Conservation (phyloP, 1,140 invertebrate genomes). For the Pogonognathellus flavescens region DNA sequence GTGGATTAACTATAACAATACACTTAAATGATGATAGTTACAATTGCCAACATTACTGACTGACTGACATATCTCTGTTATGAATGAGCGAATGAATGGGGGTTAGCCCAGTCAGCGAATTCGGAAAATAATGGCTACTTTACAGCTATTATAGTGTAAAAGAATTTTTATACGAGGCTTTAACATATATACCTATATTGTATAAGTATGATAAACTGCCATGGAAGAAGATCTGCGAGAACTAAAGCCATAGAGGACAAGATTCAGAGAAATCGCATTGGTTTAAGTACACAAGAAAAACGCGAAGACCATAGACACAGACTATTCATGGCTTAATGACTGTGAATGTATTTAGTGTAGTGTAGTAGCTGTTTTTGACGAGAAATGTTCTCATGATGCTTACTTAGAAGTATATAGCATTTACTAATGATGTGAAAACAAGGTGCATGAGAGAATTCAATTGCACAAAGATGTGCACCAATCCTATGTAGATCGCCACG, state of each 20-base stretch:
- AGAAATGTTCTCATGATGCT: conserved; percentile 49
- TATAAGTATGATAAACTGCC: neutral
- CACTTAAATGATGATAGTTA: conserved; percentile 18
- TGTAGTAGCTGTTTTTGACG: conserved; percentile 38
- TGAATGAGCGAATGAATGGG: conserved; percentile 13
- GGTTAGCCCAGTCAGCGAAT: neutral
- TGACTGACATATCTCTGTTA: conserved; percentile 29
- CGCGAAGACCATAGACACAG: neutral
- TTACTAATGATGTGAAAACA: conserved; percentile 50
- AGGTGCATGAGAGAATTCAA: conserved; percentile 48
- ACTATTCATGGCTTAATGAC: conserved; percentile 41
- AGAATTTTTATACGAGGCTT: conserved; percentile 5
- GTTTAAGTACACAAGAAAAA: neutral
- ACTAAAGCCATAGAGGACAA: neutral
- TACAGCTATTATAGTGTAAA: neutral
- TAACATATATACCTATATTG: neutral
- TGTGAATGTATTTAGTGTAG: conserved; percentile 32
- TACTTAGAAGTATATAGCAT: neutral
- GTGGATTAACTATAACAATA: conserved; percentile 39
- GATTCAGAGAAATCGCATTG: neutral
- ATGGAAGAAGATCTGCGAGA: neutral
- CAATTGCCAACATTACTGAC: conserved; percentile 33
- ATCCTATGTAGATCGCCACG: conserved; percentile 44
- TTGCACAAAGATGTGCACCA: conserved; percentile 1
- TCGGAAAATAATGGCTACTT: neutral